phyloP scores from a whole-genome alignment of 2,797 vertebrate genomes.

The Lophius americanus region DNA sequence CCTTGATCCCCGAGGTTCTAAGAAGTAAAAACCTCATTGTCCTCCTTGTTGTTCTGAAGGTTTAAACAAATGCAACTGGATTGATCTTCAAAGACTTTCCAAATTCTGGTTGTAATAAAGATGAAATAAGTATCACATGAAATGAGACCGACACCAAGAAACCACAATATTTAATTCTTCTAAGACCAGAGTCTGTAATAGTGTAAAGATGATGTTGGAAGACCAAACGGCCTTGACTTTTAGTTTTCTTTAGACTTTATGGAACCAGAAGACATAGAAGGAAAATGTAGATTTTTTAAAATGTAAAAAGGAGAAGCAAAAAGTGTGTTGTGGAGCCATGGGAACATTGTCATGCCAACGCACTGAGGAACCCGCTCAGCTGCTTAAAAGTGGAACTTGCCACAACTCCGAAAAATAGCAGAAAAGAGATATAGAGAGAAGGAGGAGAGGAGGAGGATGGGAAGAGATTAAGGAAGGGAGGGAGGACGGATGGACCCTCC shows the following conservation, averaged over 20 bases:
- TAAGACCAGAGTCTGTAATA: too few relatives aligned
- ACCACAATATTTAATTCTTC: too few relatives aligned
- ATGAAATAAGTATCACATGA: too few relatives aligned
- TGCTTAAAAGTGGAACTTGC: conserved; percentile 45
- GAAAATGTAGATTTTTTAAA: conserved; percentile 15
- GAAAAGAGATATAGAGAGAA: conserved; percentile 30
- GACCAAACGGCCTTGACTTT: background rate
- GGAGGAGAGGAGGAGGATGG: background rate
- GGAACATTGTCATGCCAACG: conserved; percentile 59
- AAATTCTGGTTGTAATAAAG: too few relatives aligned
- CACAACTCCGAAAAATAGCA: conserved; percentile 48
- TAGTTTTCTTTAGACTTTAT: background rate
- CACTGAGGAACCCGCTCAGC: conserved; percentile 40
- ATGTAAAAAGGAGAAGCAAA: background rate
- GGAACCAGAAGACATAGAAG: background rate
- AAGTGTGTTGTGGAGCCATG: conserved; percentile 49
- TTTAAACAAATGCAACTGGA: too few relatives aligned
- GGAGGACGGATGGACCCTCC: background rate
- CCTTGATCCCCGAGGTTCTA: too few relatives aligned
- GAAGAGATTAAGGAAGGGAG: background rate
- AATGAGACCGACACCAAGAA: too few relatives aligned
- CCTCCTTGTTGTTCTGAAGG: too few relatives aligned
- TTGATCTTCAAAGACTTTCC: too few relatives aligned
- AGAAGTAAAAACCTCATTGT: too few relatives aligned
- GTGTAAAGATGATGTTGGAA: background rate